Evolutionary conservation across 2,888 invertebrate species (phyloP).

Genomic region (Macrophya annulata): DNA sequence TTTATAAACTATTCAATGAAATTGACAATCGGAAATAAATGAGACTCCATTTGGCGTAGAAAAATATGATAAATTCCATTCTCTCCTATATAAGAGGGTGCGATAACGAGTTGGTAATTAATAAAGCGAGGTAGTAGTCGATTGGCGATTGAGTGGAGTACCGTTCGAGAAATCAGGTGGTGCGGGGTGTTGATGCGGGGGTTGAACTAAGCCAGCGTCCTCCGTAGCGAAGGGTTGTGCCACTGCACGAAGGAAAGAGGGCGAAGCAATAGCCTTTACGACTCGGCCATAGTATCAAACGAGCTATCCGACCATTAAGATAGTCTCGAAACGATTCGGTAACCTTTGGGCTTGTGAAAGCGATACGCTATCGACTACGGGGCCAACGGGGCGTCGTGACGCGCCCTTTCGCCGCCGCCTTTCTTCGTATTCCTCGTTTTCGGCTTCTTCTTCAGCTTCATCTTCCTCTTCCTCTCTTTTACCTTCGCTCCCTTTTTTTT

Average conservation of each 20-base stretch:
- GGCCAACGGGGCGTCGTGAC: constrained; percentile 64
- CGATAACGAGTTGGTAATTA: constrained; percentile 62
- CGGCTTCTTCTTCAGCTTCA: constrained; percentile 52
- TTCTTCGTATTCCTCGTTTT: constrained; percentile 64
- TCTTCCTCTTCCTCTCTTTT: constrained; percentile 63
- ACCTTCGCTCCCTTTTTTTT: constrained; percentile 51
- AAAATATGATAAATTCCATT: constrained; percentile 4
- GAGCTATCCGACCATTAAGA: constrained; percentile 80
- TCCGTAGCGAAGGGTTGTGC: constrained; percentile 65
- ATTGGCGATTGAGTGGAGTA: constrained; percentile 64
- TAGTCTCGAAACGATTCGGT: constrained; percentile 80
- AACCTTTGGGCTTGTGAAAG: constrained; percentile 79
- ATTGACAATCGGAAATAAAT: background rate
- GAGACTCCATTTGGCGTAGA: background rate
- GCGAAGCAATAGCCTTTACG: constrained; percentile 79
- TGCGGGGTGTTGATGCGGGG: constrained; percentile 69
- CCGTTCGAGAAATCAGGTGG: constrained; percentile 60
- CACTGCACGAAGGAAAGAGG: constrained; percentile 67
- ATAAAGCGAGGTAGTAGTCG: constrained; percentile 60
- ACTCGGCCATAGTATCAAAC: constrained; percentile 80
- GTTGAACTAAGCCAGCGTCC: constrained; percentile 72
- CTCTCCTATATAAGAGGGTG: constrained; percentile 7
- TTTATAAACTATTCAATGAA: background rate
- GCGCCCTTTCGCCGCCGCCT: constrained; percentile 63
- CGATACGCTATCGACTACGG: constrained; percentile 78